Percentiles rank a stretch among this genome's conserved stretches.
phyloP scores from a whole-genome alignment of 2,888 invertebrate genomes.

The Oligia strigilis region DNA sequence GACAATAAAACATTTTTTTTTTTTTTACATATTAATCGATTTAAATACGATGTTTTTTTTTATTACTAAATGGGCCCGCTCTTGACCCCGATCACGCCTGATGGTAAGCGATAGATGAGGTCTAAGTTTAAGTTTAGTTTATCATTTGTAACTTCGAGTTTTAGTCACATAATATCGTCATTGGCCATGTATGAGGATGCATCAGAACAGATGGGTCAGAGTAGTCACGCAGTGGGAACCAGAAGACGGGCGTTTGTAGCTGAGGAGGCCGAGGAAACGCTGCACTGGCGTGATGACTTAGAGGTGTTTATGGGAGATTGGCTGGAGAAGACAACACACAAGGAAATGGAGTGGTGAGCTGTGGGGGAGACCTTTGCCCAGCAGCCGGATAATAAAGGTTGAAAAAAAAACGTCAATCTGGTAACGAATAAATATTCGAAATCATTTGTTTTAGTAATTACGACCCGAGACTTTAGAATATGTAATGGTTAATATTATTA shows the following conservation, averaged over 20 bases:
- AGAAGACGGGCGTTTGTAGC: no score
- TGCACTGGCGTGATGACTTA: no score
- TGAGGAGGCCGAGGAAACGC: no score
- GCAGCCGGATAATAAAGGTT: not conserved
- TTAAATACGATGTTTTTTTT: no score
- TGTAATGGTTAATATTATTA: not conserved
- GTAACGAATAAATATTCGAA: not conserved
- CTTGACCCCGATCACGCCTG: no score
- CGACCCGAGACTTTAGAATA: not conserved
- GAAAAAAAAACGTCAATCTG: not conserved
- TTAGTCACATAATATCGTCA: not conserved
- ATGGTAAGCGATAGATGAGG: no score
- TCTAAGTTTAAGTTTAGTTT: no score
- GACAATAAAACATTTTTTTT: no score
- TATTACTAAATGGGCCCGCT: no score
- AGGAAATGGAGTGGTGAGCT: not conserved
- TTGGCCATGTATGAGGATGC: not conserved
- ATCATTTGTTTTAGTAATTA: not conserved
- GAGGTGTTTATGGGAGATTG: not conserved
- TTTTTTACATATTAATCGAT: no score
- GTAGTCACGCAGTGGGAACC: no score
- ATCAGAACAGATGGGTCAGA: no score
- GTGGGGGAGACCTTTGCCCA: not conserved
- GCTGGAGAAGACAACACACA: not conserved
- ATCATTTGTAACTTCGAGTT: not conserved